These are phyloP conservation scores for Cottus gobio DNA, from an alignment of 2,113 vertebrate genomes.

Conservation along the genomic window DNA sequence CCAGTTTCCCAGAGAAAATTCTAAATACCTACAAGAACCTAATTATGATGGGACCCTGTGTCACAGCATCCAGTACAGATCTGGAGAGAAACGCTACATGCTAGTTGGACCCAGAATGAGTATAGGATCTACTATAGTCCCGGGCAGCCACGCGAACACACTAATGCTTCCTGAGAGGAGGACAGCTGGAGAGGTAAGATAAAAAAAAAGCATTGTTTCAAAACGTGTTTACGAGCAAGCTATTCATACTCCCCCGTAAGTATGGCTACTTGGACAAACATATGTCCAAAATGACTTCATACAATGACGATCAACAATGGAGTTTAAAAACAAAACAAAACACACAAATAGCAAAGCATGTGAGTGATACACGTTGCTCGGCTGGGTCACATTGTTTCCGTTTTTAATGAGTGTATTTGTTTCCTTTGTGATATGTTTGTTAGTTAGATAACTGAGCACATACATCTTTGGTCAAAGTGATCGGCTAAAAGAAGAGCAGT, in stretches of 20 bases:
- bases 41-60: too few species aligned
- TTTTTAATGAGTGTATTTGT: not conserved
- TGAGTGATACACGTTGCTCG: not conserved
- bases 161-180: not conserved
- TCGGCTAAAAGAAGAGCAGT: not conserved
- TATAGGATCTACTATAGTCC: not conserved
- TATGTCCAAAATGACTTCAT: not conserved
- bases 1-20: slow-evolving; percentile 66
- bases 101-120: too few species aligned
- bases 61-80: too few species aligned
- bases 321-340: not conserved
- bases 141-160: slow-evolving; percentile 3
- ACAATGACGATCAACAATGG: not conserved
- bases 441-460: too few species aligned
- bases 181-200: not conserved
- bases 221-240: too few species aligned
- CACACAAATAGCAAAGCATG: not conserved
- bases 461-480: not conserved
- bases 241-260: too few species aligned
- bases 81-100: too few species aligned
- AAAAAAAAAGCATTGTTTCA: too few species aligned
- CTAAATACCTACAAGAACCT: not conserved
- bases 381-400: not conserved
- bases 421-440: too few species aligned
- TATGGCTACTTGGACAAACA: not conserved